Conservation (phyloP, 92 coral and sea anemone species). For the Blastomussa wellsi region DNA sequence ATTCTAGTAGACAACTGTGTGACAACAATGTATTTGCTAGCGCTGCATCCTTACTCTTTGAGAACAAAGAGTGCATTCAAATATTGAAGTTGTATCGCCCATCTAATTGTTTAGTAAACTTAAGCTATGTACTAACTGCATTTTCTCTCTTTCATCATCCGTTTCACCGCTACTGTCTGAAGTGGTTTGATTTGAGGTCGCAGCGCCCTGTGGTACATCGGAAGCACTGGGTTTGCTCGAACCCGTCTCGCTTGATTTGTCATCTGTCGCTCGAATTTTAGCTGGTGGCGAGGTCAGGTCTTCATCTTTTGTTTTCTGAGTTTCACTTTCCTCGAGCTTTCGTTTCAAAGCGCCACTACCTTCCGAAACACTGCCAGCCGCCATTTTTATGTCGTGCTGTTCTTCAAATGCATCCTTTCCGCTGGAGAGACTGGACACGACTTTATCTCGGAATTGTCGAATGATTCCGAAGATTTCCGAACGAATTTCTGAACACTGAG, state of each 20-base stretch:
- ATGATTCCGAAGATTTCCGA: constrained; percentile 31
- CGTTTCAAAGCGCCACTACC: constrained; percentile 27
- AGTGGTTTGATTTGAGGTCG: constrained; percentile 17
- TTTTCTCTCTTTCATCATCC: constrained; percentile 65
- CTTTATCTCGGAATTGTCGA: not conserved
- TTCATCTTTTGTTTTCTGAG: constrained; percentile 12
- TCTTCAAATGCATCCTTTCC: not conserved
- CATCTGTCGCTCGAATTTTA: constrained; percentile 43
- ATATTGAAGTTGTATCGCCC: not conserved
- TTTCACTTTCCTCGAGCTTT: constrained; percentile 15
- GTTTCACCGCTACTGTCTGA: constrained; percentile 41
- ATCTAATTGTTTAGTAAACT: not conserved
- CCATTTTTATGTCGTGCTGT: not conserved
- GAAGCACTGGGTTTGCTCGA: constrained; percentile 20
- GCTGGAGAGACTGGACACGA: constrained; percentile 18
- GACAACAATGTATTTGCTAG: too few species aligned
- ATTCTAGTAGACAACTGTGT: too few species aligned
- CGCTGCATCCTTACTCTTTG: not conserved
- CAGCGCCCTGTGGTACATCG: not conserved
- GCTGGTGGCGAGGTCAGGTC: constrained; percentile 58
- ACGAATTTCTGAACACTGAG: constrained; percentile 1
- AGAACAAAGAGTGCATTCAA: not conserved
- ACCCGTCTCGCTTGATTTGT: constrained; percentile 19
- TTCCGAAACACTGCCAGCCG: constrained; percentile 1
- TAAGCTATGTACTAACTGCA: constrained; percentile 75